Evolutionary conservation across 1,140 invertebrate species (phyloP).

Genomic region (Heliconius melpomene): DNA sequence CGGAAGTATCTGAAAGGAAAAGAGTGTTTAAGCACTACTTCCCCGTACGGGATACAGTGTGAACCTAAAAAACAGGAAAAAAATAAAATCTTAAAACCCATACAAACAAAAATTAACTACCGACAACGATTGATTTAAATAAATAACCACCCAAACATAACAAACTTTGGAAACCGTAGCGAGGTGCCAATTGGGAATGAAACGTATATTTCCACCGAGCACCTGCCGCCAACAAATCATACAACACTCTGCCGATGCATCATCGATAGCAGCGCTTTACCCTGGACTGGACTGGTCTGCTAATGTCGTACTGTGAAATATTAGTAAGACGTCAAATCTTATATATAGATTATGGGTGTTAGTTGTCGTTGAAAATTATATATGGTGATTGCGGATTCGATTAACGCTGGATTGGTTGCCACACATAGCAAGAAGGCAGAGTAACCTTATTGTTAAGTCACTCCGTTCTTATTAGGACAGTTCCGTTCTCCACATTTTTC

Average conservation of each 20-base stretch:
- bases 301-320: constrained; percentile 3
- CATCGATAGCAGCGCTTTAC: constrained; percentile 47
- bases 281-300: neutral
- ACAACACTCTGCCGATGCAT: constrained; percentile 49
- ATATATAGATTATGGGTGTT: neutral
- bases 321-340: neutral
- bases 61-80: no score
- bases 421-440: no score
- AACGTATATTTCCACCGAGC: constrained; percentile 67
- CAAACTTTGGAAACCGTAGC: constrained; percentile 55
- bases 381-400: neutral
- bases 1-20: no score
- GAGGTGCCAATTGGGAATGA: constrained; percentile 70
- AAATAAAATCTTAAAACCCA: no score
- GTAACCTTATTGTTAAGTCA: no score
- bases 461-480: no score
- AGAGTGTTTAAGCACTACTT: no score
- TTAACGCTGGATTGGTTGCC: no score
- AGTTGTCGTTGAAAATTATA: neutral
- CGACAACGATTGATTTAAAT: neutral
- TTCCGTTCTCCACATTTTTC: no score
- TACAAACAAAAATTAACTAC: no score
- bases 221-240: constrained; percentile 72
- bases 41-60: no score
- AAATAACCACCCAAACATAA: neutral